A percentile compares a stretch with the other conserved stretches of the same genome.
Conservation (phyloP, 2,113 vertebrate species). For the Lepidothrix coronata region DNA sequence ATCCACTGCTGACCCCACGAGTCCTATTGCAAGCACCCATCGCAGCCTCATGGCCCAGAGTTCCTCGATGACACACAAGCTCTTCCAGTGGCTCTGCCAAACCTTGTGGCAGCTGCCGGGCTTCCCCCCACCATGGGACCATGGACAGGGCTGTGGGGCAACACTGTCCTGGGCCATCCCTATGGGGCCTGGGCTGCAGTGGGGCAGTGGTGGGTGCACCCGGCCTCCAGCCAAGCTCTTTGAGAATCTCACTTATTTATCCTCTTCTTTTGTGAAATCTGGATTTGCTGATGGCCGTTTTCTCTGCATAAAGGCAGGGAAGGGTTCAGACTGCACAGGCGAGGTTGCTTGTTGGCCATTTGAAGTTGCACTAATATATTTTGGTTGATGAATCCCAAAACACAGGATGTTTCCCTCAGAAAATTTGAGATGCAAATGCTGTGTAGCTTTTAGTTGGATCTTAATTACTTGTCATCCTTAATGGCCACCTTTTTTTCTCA, state of each 20-base stretch:
- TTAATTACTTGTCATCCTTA: not conserved
- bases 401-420: not conserved
- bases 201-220: not conserved
- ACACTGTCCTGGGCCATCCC: not conserved
- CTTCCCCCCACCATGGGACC: accelerated
- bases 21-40: accelerated
- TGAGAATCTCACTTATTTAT: not conserved
- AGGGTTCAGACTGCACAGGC: not conserved
- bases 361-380: not conserved
- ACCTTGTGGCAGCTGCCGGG: accelerated
- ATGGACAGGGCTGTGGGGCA: accelerated
- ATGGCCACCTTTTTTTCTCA: not conserved
- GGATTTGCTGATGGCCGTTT: not conserved
- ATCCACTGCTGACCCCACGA: accelerated
- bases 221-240: not conserved
- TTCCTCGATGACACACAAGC: accelerated
- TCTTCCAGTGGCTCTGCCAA: not conserved
- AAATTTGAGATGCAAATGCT: not conserved
- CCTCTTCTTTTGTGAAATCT: not conserved
- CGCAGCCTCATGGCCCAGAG: accelerated
- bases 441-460: not conserved
- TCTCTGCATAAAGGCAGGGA: not conserved
- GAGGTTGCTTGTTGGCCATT: not conserved
- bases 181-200: not conserved
- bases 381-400: not conserved